Conservation (phyloP, 2,888 invertebrate species). For the Rotaria socialis region DNA sequence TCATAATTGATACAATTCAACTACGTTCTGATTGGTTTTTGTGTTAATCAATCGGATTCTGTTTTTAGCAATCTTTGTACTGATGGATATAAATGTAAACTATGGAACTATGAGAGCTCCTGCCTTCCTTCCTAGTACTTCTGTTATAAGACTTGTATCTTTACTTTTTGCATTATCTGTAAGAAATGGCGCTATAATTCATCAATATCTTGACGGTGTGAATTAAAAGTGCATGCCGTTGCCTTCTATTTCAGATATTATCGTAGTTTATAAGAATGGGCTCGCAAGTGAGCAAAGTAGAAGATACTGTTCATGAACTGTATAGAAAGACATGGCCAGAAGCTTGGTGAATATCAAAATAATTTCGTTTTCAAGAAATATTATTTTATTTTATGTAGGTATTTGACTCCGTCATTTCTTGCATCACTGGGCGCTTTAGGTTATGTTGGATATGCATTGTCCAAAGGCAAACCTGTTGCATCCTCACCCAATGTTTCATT, state of each 20-base stretch:
- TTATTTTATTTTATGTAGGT: not conserved
- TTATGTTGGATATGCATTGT: not conserved
- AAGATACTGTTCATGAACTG: not conserved
- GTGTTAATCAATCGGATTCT: not conserved
- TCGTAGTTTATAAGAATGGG: not conserved
- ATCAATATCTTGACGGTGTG: too few species aligned
- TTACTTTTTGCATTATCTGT: too few species aligned
- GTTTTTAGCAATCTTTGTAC: too few species aligned
- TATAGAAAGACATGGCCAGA: not conserved
- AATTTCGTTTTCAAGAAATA: not conserved
- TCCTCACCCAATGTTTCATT: not conserved
- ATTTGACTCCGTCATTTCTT: constrained; percentile 17
- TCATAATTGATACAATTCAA: too few species aligned
- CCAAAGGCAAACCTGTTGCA: not conserved
- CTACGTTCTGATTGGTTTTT: not conserved
- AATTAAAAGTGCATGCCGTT: too few species aligned
- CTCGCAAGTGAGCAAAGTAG: not conserved
- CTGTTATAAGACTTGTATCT: too few species aligned
- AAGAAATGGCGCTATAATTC: not conserved
- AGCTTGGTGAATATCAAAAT: not conserved
- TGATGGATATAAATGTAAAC: not conserved
- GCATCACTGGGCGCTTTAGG: constrained; percentile 16
- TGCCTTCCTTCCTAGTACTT: too few species aligned
- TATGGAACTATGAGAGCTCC: not conserved
- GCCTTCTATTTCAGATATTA: too few species aligned